Evolutionary conservation across 2,113 vertebrate genomes (phyloP).

Genomic region (Zingel zingel): DNA sequence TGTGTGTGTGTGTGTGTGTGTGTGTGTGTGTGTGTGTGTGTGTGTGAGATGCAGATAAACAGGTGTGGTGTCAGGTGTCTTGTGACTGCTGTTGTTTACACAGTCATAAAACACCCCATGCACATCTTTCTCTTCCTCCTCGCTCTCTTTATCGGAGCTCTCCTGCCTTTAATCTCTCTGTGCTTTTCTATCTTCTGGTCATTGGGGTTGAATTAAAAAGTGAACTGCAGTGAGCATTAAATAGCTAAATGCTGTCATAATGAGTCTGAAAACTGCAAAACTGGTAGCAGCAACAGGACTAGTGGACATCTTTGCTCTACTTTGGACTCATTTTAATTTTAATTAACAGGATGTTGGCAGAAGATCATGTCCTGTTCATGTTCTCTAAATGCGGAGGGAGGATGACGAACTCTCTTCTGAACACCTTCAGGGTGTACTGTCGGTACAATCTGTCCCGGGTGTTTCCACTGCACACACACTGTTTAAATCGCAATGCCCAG

Average conservation of each 20-base stretch:
- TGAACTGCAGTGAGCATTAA: not conserved
- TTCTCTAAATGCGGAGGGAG: not conserved
- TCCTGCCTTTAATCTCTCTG: not conserved
- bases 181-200: not conserved
- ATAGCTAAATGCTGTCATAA: not conserved
- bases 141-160: not conserved
- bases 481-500: not conserved
- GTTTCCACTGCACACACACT: not conserved
- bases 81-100: constrained; percentile 48
- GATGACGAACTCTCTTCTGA: not conserved
- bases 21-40: no score
- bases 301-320: not conserved
- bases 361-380: not conserved
- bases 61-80: constrained; percentile 37
- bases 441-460: not conserved
- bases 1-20: no score
- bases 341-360: not conserved
- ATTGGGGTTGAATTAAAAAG: not conserved
- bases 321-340: not conserved
- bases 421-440: not conserved
- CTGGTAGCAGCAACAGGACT: not conserved
- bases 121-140: not conserved
- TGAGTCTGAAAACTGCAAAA: not conserved
- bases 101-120: constrained; percentile 8
- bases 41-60: constrained; percentile 27